Percentiles rank a stretch among this genome's conserved stretches.
phyloP scores from a whole-genome alignment of 2,888 invertebrate species.

The Podabrus alpinus region DNA sequence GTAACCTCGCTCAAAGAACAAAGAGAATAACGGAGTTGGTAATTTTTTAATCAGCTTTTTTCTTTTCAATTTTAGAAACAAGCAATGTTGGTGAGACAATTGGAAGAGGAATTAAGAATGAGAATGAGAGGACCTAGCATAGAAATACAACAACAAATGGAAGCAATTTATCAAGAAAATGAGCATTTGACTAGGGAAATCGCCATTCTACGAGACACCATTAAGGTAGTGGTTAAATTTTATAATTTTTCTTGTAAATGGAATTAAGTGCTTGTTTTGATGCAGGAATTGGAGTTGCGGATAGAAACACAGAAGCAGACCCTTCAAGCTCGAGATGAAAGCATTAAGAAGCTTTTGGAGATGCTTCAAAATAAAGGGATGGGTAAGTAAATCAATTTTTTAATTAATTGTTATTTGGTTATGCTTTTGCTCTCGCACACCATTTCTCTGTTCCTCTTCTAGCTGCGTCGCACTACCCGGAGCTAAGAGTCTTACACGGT shows the following conservation, averaged over 20 bases:
- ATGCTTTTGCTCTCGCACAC: constrained; percentile 30
- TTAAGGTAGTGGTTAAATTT: constrained; percentile 68
- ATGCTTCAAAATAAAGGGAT: constrained; percentile 98
- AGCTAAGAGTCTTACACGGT: constrained; percentile 47
- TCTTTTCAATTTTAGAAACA: constrained; percentile 74
- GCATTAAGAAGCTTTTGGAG: constrained; percentile 97
- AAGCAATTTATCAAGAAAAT: constrained; percentile 89
- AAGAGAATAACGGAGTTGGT: background rate
- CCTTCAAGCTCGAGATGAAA: constrained; percentile 93
- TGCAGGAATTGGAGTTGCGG: constrained; percentile 90
- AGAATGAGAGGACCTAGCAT: constrained; percentile 88
- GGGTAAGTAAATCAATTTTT: constrained; percentile 67
- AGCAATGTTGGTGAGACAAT: constrained; percentile 90
- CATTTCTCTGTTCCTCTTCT: constrained; percentile 27
- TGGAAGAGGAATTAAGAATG: constrained; percentile 89
- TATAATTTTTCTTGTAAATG: background rate
- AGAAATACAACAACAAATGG: constrained; percentile 91
- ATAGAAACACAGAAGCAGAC: constrained; percentile 99
- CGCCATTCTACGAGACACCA: constrained; percentile 89
- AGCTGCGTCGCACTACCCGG: constrained; percentile 38
- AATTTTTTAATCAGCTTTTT: background rate
- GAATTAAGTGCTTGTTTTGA: constrained; percentile 23
- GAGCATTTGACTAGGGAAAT: constrained; percentile 93
- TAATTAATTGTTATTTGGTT: constrained; percentile 19
- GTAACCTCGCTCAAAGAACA: background rate